Percentiles rank a stretch among this genome's conserved stretches.
phyloP scores from a whole-genome alignment of 2,797 vertebrate species.

The Sebastes aleutianus region DNA sequence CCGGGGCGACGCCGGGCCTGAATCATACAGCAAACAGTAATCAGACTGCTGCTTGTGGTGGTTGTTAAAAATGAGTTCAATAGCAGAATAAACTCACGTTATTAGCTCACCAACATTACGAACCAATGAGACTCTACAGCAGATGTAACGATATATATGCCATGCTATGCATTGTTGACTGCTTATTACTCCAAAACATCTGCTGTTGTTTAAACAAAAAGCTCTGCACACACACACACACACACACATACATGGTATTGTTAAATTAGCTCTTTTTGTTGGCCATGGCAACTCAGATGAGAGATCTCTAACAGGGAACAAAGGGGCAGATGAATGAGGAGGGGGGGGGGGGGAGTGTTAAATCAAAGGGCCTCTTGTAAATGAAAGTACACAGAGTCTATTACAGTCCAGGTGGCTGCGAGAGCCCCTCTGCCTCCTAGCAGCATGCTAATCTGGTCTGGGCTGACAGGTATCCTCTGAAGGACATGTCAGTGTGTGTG shows the following conservation, averaged over 20 bases:
- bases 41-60: background rate
- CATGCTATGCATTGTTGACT: background rate
- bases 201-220: slow-evolving; percentile 19
- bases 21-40: slow-evolving; percentile 19
- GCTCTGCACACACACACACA: background rate
- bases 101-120: background rate
- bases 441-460: slow-evolving; percentile 63
- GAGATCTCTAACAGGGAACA: slow-evolving; percentile 31
- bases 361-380: slow-evolving; percentile 57
- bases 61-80: slow-evolving; percentile 9
- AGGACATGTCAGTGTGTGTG: slow-evolving; percentile 33
- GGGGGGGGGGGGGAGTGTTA: background rate
- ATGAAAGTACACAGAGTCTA: slow-evolving; percentile 58
- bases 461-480: slow-evolving; percentile 67
- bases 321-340: slow-evolving; percentile 47
- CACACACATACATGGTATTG: background rate
- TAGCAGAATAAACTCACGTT: background rate
- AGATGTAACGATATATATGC: background rate
- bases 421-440: slow-evolving; percentile 43
- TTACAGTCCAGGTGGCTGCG: slow-evolving; percentile 68
- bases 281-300: slow-evolving; percentile 40
- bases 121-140: background rate
- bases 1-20: background rate
- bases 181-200: background rate
- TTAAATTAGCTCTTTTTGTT: slow-evolving; percentile 39